Percentiles rank a stretch among this genome's conserved stretches.
Conservation (phyloP, 2,888 invertebrate genomes). For the Epirrhoe alternata region DNA sequence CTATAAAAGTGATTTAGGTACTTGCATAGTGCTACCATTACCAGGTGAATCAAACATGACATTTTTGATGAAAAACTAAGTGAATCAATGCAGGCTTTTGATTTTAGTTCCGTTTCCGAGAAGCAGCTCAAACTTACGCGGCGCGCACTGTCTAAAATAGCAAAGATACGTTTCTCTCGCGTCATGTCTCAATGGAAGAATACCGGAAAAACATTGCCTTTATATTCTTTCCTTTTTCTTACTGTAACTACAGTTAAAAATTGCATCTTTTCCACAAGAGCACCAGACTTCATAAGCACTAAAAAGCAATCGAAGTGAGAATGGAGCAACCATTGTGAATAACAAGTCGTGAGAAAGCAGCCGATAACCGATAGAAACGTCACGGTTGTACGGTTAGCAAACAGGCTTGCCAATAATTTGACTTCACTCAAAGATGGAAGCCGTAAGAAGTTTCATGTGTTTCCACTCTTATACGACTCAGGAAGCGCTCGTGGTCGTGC, state of each 20-base stretch:
- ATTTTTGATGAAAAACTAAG: background rate
- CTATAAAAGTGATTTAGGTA: background rate
- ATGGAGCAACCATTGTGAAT: conserved; percentile 27
- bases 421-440: background rate
- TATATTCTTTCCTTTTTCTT: background rate
- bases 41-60: background rate
- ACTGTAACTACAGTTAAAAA: background rate
- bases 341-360: conserved; percentile 40
- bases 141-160: no score
- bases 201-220: background rate
- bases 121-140: no score
- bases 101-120: no score
- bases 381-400: conserved; percentile 15
- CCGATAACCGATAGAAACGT: conserved; percentile 30
- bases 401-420: background rate
- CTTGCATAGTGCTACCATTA: background rate
- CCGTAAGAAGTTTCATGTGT: background rate
- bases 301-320: conserved; percentile 22
- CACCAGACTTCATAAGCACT: conserved; percentile 4
- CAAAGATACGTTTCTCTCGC: background rate
- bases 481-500: no score
- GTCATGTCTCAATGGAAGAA: background rate
- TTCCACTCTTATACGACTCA: background rate
- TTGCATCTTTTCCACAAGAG: background rate
- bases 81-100: no score